These are phyloP conservation scores for Condylostylus longicornis DNA, from an alignment of 1,140 invertebrate genomes.

Conservation along the genomic window DNA sequence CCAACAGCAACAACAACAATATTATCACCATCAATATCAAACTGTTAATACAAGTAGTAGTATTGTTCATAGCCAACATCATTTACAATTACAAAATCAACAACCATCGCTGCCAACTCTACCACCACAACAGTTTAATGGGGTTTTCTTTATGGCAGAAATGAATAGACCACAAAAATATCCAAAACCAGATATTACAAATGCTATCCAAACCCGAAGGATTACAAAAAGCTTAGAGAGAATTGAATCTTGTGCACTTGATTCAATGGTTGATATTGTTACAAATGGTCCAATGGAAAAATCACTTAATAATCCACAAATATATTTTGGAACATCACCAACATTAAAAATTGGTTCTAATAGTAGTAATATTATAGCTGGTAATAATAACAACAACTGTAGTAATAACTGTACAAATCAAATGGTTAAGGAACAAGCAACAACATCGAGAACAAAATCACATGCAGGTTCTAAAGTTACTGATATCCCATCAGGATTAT, in stretches of 20 bases:
- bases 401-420: constrained; percentile 26
- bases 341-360: constrained; percentile 30
- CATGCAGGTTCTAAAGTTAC: constrained; percentile 42
- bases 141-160: constrained; percentile 31
- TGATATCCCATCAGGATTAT: constrained; percentile 55
- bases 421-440: constrained; percentile 16
- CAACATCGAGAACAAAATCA: constrained; percentile 18
- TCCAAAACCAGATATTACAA: constrained; percentile 35
- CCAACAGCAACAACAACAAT: constrained; percentile 21
- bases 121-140: constrained; percentile 35
- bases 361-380: constrained; percentile 27
- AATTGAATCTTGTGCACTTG: constrained; percentile 46
- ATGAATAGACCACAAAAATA: constrained; percentile 30
- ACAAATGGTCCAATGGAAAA: constrained; percentile 35
- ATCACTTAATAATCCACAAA: constrained; percentile 34
- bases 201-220: constrained; percentile 37
- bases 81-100: constrained; percentile 30
- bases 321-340: constrained; percentile 31
- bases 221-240: constrained; percentile 61
- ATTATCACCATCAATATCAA: constrained; percentile 6
- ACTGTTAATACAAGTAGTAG: background rate
- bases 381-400: constrained; percentile 28
- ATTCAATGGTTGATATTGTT: constrained; percentile 55
- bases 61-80: too few relatives aligned
- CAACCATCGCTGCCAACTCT: constrained; percentile 12